phyloP scores from a whole-genome alignment of 2,888 invertebrate genomes.

The Elmis aenea region DNA sequence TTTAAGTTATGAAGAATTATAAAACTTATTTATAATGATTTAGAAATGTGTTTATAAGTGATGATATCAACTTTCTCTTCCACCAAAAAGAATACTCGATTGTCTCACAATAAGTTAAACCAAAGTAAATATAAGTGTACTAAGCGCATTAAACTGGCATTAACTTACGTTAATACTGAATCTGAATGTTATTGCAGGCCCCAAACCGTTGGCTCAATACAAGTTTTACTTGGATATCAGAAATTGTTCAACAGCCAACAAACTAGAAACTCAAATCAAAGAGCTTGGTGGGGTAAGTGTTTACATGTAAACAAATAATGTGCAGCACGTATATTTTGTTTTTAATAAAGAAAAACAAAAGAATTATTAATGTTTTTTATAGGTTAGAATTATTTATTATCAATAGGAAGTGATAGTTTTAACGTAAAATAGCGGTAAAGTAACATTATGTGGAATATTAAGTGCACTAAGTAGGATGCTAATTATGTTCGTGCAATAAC shows the following conservation, averaged over 20 bases:
- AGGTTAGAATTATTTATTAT: too few relatives aligned
- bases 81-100: constrained; percentile 16
- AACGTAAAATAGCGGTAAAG: too few relatives aligned
- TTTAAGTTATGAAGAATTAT: constrained; percentile 3
- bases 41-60: constrained; percentile 18
- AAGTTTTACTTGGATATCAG: constrained; percentile 74
- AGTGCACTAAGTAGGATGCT: too few relatives aligned
- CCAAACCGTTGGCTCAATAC: constrained; percentile 59
- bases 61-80: constrained; percentile 28
- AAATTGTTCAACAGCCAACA: constrained; percentile 60
- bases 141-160: too few relatives aligned
- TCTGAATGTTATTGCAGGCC: constrained; percentile 29
- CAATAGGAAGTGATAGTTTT: too few relatives aligned
- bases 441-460: too few relatives aligned
- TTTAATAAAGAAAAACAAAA: too few relatives aligned
- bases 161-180: constrained; percentile 6
- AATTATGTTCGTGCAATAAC: too few relatives aligned
- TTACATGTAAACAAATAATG: too few relatives aligned
- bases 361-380: too few relatives aligned
- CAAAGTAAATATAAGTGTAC: too few relatives aligned
- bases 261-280: constrained; percentile 64
- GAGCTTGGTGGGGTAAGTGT: constrained; percentile 67
- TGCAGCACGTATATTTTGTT: too few relatives aligned
- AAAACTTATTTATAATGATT: not conserved
- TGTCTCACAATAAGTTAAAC: constrained; percentile 17